Evolutionary conservation across 2,797 vertebrate genomes (phyloP), one percentile per base, ranked within the genome.

Genomic region (Cheirogaleus major): DNA sequence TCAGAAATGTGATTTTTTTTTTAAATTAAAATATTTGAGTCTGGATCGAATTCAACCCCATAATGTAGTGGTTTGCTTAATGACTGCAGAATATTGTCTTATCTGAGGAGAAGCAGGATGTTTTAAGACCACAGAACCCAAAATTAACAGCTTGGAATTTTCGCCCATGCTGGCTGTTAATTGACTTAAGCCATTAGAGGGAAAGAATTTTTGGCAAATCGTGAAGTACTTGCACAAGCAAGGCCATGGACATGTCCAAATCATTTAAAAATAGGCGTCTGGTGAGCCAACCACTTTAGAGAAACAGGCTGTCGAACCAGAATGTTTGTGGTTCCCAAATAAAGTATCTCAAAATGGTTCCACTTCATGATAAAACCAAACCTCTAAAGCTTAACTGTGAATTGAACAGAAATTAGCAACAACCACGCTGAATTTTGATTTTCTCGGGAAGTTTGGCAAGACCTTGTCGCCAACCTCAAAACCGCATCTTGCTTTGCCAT

Each of bases 71-170:
- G 89, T 88, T 94, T 91, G 89, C 97, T 89, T 95, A 97, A 97
- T 82, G 96, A 88, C 95, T 95, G 89, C 38, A 91, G 96, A 98
- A 73, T 73, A 79, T 96, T 43, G n/a, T 96, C 95, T 97, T 48
- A 87, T 89, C 96, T 83, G 95, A 97, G 91, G 97, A 96, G 96
- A 93, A 97, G 82, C 23, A 4, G 89, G 94, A 50, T 84, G 18
- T 94, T 96, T 75, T 96, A 97, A 97, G 97, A 95, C 93, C 95
- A 87, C 96, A 97, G 96, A 98, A 97, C 85, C 95, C 85, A 95
- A 90, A 98, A 98, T 96, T 96, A 98, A 97, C 93, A 97, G 95
- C 8, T 81, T 97, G 93, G 96, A 97, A 97, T 97, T 97, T 96
- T 76, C 92, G 41, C 87, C 91, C 0, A 0, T 57, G 96, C 95